These are phyloP conservation scores for Lycodopsis pacificus DNA, from an alignment of 2,797 vertebrate species.

Conservation along the genomic window DNA sequence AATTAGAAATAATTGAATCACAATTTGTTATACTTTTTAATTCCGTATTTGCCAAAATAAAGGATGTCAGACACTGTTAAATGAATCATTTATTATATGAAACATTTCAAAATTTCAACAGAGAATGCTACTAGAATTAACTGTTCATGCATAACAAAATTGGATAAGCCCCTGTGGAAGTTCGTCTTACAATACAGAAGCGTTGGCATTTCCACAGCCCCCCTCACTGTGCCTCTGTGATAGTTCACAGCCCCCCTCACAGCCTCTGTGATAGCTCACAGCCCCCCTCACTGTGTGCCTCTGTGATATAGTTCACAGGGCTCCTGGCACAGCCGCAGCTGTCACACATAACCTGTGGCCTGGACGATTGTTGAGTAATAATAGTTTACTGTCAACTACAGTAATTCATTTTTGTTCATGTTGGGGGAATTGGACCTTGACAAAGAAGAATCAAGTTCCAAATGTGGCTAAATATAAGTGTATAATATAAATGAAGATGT, in stretches of 20 bases:
- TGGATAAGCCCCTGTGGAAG: conserved; percentile 73
- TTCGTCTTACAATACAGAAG: conserved; percentile 34
- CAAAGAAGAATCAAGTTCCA: background rate
- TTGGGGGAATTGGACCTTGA: conserved; percentile 1
- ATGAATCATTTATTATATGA: background rate
- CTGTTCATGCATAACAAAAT: conserved; percentile 65
- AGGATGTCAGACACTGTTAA: background rate
- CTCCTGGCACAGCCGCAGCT: conserved; percentile 61
- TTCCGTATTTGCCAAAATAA: background rate
- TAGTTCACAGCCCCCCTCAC: conserved; percentile 31
- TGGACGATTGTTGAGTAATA: conserved; percentile 38
- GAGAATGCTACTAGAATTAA: background rate
- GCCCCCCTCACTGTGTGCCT: background rate
- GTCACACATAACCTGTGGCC: conserved; percentile 57
- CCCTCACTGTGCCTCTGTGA: conserved; percentile 31
- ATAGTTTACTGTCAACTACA: conserved; percentile 38
- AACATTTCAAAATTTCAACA: conserved; percentile 1
- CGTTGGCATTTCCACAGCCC: conserved; percentile 73
- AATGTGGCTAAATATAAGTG: background rate
- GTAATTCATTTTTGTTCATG: conserved; percentile 15
- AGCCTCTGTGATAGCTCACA: background rate
- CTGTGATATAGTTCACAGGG: conserved; percentile 53
- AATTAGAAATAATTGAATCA: background rate
- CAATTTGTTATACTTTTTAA: background rate
- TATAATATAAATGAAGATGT: background rate